Conservation (phyloP, 2,888 invertebrate genomes). For the Synanthedon formicaeformis region DNA sequence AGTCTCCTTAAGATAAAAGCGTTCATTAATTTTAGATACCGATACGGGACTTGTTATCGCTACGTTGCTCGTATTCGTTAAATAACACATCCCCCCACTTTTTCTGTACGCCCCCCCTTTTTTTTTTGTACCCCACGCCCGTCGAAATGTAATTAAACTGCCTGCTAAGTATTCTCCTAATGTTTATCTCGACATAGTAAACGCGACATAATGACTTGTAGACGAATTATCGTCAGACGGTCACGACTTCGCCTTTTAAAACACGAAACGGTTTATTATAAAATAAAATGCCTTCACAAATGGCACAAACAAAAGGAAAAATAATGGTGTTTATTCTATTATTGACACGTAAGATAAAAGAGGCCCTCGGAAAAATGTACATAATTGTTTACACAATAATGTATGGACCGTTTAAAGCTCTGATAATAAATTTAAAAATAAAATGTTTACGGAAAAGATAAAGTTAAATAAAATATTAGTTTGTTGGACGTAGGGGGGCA, state of each 20-base stretch:
- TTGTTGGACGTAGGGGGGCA: no score
- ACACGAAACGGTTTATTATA: neutral
- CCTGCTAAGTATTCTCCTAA: conserved; percentile 1
- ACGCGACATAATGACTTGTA: neutral
- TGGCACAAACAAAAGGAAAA: neutral
- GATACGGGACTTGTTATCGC: neutral
- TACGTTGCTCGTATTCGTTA: neutral
- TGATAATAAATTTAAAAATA: neutral
- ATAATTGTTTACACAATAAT: neutral
- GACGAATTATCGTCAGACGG: neutral
- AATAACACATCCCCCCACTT: neutral
- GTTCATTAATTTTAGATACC: neutral
- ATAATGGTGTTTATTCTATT: neutral
- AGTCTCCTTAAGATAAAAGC: neutral
- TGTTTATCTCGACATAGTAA: conserved; percentile 1
- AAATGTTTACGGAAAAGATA: neutral
- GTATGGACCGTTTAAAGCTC: neutral
- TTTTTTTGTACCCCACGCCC: neutral
- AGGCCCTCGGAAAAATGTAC: neutral
- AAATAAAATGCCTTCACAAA: neutral
- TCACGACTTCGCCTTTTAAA: neutral
- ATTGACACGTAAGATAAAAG: neutral
- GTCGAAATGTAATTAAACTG: conserved; percentile 1
- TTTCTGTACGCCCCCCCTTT: neutral
- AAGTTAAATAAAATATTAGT: no score